phyloP scores from a whole-genome alignment of 2,113 vertebrate species.

The Notechis scutatus region DNA sequence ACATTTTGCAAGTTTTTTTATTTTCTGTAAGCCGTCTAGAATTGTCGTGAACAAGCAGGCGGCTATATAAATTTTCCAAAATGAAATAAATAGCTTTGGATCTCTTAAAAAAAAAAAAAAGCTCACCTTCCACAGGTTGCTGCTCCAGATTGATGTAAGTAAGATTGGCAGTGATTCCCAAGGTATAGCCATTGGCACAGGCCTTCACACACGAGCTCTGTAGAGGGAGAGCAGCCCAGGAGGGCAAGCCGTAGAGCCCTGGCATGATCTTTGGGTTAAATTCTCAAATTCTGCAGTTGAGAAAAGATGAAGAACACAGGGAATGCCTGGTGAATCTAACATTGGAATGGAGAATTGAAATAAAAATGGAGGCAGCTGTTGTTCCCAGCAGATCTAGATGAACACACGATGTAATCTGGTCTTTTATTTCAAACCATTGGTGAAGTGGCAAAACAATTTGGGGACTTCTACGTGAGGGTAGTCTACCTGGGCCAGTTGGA shows the following conservation, averaged over 20 bases:
- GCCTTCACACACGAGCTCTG: conserved; percentile 89
- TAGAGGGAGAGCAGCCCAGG: conserved; percentile 87
- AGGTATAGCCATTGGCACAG: conserved; percentile 86
- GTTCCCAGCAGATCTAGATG: too few relatives aligned
- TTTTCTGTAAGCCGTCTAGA: neutral
- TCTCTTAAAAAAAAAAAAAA: neutral
- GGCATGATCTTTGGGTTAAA: conserved; percentile 75
- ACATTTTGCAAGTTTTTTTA: too few relatives aligned
- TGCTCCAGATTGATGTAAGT: conserved; percentile 81
- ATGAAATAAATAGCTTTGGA: rapidly evolving
- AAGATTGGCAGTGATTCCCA: conserved; percentile 84
- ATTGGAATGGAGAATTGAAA: neutral
- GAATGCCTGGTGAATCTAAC: neutral
- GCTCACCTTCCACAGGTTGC: conserved; percentile 88
- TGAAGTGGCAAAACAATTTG: neutral
- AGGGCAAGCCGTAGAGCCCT: conserved; percentile 83
- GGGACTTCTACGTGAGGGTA: neutral
- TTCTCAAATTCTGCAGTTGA: neutral
- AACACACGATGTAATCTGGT: neutral
- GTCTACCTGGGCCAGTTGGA: neutral
- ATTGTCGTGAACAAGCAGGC: neutral
- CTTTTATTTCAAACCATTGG: neutral
- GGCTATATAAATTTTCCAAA: neutral
- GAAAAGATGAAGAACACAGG: conserved; percentile 1
- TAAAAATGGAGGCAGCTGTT: neutral